Evolutionary conservation across 2,888 invertebrate species (phyloP), one percentile per base, ranked within the genome.

Genomic region (Drosophila cyrtoloma): DNA sequence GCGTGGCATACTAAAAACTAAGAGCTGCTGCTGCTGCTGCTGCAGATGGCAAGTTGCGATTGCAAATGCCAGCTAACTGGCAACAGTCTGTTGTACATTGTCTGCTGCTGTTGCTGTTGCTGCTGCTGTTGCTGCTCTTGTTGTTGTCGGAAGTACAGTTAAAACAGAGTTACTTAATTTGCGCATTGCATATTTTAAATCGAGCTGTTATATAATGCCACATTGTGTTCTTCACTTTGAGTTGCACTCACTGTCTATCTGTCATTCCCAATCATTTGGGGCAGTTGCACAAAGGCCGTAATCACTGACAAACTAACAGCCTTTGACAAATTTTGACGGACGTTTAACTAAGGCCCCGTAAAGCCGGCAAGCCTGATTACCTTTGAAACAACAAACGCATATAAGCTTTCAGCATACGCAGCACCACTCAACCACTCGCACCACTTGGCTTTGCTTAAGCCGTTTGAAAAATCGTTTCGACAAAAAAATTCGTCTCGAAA

Each of bases 1-100:
- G 74, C 75, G 65, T 75, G 75, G 67, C 75, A 77, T 56, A 73
- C 78, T 76, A 68, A 80, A 79, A 77, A 69, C 58, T 50, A 56
- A 51, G 28, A 28, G 16, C 12, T 56, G 75, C 58, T 42, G 47
- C 14, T 42, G 47, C 22, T 26, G 26, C 9, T 59, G 81, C 22
- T 26, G 26, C 9, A 56, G 81, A 78, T 81, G 65, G 59, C 66
- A 64, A 32, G 35, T 37, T 53, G 47, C 64, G 79, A 76, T 80
- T 67, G 37, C 37, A 51, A 47, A 52, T 52, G 47, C 32, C 60
- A 58, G 35, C 67, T 35, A 62, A 53, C 44, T 55, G 42, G 64
- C 70, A 42, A 76, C 66, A 22, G 39, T 30, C 42, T 37, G 52
- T 35, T 35, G 69, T 60, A 62, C 35, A 56, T 39, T 60, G 72